phyloP scores from a whole-genome alignment of 1,140 invertebrate genomes.

The Cotesia typhae region DNA sequence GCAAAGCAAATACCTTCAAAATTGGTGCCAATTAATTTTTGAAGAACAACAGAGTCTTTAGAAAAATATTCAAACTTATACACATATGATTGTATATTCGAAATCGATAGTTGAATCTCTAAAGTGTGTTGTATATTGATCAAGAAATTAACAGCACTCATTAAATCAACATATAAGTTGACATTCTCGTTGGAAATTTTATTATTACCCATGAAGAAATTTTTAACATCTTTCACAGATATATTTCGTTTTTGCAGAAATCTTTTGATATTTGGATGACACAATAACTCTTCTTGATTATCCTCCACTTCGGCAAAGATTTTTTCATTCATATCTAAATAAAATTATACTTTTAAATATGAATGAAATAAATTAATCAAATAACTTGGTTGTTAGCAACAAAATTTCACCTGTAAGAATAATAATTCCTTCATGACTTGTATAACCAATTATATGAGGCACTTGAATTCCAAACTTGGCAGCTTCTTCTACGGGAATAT shows the following conservation, averaged over 20 bases:
- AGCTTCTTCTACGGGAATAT: conserved; percentile 49
- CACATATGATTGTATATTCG: conserved; percentile 57
- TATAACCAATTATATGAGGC: conserved; percentile 71
- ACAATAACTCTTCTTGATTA: not conserved
- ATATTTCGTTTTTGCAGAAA: conserved; percentile 36
- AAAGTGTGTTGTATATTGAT: conserved; percentile 36
- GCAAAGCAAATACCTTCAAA: conserved; percentile 1
- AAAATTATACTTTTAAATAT: not conserved
- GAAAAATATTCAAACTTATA: conserved; percentile 64
- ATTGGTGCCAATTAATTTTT: conserved; percentile 12
- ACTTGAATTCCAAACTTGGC: conserved; percentile 64
- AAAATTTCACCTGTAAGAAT: conserved; percentile 50
- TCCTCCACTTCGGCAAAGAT: not conserved
- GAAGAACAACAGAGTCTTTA: conserved; percentile 17
- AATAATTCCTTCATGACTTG: conserved; percentile 68
- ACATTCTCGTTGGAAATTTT: conserved; percentile 8
- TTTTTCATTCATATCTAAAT: not conserved
- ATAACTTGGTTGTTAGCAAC: too few species aligned
- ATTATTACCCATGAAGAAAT: conserved; percentile 55
- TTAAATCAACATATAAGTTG: conserved; percentile 13
- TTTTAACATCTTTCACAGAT: conserved; percentile 58
- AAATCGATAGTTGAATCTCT: conserved; percentile 54
- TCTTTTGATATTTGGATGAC: conserved; percentile 17
- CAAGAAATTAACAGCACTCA: conserved; percentile 18
- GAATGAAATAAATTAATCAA: not conserved